These are phyloP conservation scores for Vimba vimba DNA, from an alignment of 2,113 vertebrate genomes.

Conservation along the genomic window DNA sequence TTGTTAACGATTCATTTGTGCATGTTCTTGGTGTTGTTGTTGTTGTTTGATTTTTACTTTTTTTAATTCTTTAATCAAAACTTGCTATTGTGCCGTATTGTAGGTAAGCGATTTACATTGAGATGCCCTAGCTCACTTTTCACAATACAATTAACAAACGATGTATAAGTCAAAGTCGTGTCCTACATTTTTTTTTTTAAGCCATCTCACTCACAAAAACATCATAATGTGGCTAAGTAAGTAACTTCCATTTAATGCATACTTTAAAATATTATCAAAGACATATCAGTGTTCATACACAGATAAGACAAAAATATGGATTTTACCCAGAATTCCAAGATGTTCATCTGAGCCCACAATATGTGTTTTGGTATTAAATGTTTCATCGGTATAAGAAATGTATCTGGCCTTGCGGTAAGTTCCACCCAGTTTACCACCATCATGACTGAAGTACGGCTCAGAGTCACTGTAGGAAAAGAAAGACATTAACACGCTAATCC, in stretches of 20 bases:
- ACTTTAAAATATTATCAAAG: background rate
- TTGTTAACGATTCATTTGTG: background rate
- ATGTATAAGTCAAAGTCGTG: too few relatives aligned
- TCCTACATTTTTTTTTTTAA: too few relatives aligned
- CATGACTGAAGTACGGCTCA: constrained; percentile 80
- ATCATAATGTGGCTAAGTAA: too few relatives aligned
- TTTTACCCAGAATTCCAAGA: constrained; percentile 88
- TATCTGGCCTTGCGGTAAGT: constrained; percentile 86
- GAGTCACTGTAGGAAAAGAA: constrained; percentile 62
- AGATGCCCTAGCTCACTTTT: too few relatives aligned
- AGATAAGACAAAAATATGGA: background rate
- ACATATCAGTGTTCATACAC: background rate
- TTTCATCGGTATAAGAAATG: constrained; percentile 80
- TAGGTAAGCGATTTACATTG: too few relatives aligned
- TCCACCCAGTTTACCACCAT: constrained; percentile 83
- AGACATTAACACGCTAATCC: background rate
- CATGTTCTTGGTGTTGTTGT: background rate
- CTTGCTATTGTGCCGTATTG: background rate
- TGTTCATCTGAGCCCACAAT: constrained; percentile 68
- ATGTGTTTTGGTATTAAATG: constrained; percentile 76
- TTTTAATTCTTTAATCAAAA: background rate
- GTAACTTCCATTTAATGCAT: background rate
- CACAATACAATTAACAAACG: too few relatives aligned
- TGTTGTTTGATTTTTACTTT: background rate
- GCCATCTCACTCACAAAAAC: too few relatives aligned